Conservation (phyloP, 2,888 invertebrate genomes). For the Norana najaformis region DNA sequence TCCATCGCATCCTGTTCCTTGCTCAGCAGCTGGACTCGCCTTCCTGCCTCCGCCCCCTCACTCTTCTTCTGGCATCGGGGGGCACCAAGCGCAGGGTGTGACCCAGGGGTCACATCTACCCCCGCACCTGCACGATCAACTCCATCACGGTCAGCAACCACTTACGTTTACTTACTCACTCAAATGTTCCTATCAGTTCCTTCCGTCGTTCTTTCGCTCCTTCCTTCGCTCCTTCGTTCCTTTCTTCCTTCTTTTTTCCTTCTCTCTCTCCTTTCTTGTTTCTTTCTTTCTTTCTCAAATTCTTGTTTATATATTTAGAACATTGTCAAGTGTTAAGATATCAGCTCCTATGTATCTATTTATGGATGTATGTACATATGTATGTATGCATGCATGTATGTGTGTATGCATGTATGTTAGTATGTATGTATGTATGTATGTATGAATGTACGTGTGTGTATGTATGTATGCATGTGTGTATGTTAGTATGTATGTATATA, state of each 20-base stretch:
- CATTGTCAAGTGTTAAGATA: background rate
- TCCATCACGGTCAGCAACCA: background rate
- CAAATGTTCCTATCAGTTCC: too few species aligned
- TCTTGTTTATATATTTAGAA: too few species aligned
- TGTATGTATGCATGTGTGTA: too few species aligned
- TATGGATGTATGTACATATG: too few species aligned
- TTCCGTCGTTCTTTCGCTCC: background rate
- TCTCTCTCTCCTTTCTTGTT: background rate
- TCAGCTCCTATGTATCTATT: background rate
- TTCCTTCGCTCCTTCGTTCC: background rate
- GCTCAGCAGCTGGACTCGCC: background rate
- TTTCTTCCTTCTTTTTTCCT: background rate
- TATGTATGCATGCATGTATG: too few species aligned
- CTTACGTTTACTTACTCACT: background rate
- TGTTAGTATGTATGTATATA: background rate
- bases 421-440: too few species aligned
- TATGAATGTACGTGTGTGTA: too few species aligned
- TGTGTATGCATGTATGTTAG: too few species aligned
- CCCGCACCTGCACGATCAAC: background rate
- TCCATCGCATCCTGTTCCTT: background rate
- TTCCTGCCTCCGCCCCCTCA: background rate
- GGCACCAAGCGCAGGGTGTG: background rate
- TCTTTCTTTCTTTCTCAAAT: background rate
- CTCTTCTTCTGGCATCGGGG: background rate
- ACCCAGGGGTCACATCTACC: background rate